These are phyloP conservation scores for Magallana ariakensis DNA, from an alignment of 1,140 invertebrate species.

Conservation along the genomic window DNA sequence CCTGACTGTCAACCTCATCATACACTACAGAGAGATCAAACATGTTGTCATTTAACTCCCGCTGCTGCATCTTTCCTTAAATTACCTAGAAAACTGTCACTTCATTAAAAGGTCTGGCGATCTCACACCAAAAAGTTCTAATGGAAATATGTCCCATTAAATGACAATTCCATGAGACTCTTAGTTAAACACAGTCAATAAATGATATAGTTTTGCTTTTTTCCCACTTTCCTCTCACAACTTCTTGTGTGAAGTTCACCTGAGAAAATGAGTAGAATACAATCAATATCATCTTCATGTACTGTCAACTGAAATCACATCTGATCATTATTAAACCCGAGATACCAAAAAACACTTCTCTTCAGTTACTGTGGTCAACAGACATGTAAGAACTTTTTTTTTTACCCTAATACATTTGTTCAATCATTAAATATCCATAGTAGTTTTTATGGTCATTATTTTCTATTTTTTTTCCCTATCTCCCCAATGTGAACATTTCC, in stretches of 20 bases:
- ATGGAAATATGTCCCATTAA: background rate
- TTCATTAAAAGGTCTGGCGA: background rate
- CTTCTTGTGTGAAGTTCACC: constrained; percentile 16
- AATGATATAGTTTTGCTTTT: background rate
- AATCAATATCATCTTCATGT: constrained; percentile 1
- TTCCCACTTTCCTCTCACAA: background rate
- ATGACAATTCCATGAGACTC: no score
- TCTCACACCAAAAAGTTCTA: background rate
- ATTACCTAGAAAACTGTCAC: constrained; percentile 11
- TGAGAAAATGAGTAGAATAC: constrained; percentile 12
- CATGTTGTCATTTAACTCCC: background rate
- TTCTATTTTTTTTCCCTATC: no score
- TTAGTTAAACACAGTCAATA: no score
- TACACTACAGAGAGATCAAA: constrained; percentile 26
- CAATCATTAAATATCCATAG: no score
- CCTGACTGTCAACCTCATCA: constrained; percentile 2
- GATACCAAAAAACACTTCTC: background rate
- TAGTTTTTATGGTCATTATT: no score
- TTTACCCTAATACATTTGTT: no score
- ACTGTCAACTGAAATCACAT: background rate
- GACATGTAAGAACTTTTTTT: no score
- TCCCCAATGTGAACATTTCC: no score
- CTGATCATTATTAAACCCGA: background rate
- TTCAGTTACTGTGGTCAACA: background rate
- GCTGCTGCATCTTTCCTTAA: background rate